These are phyloP conservation scores for Girardia tigrina DNA, from an alignment of 2,888 invertebrate genomes.

Conservation along the genomic window DNA sequence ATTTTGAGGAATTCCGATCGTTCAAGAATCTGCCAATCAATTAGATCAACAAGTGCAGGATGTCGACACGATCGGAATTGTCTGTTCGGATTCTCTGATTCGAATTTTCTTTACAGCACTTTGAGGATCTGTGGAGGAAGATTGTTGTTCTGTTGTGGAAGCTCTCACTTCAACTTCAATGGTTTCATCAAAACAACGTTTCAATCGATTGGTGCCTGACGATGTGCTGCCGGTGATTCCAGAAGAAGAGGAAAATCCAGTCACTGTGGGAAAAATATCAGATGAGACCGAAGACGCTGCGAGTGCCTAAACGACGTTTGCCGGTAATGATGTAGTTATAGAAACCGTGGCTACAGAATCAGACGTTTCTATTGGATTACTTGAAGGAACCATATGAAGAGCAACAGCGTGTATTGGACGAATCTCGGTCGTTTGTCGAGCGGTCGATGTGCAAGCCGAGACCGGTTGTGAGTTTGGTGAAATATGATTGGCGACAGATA, in stretches of 20 bases:
- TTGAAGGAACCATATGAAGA: not conserved
- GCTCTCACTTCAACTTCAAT: not conserved
- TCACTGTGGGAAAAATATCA: not conserved
- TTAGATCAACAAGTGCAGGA: too few relatives aligned
- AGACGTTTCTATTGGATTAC: not conserved
- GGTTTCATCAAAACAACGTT: not conserved
- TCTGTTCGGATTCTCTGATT: not conserved
- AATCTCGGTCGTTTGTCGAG: conserved; percentile 34
- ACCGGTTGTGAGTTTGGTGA: conserved; percentile 8
- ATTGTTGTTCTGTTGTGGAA: not conserved
- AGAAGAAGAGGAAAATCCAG: too few relatives aligned
- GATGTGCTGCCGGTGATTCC: not conserved
- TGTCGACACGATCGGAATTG: too few relatives aligned
- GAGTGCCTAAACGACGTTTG: not conserved
- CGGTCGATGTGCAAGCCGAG: not conserved
- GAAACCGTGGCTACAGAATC: not conserved
- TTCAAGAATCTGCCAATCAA: too few relatives aligned
- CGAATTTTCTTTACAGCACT: not conserved
- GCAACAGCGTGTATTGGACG: conserved; percentile 34
- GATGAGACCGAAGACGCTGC: not conserved
- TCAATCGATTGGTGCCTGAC: not conserved
- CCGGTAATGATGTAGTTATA: not conserved
- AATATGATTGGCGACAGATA: not conserved
- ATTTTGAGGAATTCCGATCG: too few relatives aligned
- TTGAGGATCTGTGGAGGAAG: not conserved